Conservation (phyloP, 2,888 invertebrate species). For the Tridacna gigas region DNA sequence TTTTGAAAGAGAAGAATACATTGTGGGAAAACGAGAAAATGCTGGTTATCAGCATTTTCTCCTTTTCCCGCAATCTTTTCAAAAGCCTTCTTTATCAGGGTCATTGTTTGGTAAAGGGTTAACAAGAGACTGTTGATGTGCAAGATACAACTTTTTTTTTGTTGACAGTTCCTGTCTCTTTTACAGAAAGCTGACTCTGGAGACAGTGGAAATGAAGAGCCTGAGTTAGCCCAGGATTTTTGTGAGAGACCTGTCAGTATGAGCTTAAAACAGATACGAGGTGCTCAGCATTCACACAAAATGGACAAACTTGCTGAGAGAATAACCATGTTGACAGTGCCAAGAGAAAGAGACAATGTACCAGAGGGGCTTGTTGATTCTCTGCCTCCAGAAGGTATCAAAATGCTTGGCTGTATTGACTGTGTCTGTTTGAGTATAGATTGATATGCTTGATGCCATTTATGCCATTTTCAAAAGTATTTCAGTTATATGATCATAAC, state of each 20-base stretch:
- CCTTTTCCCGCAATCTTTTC: no score
- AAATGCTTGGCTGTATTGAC: neutral
- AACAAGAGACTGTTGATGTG: no score
- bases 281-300: conserved; percentile 69
- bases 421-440: no score
- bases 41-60: no score
- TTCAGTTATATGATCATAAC: no score
- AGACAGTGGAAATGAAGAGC: conserved; percentile 98
- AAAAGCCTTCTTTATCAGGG: no score
- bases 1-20: no score
- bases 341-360: conserved; percentile 86
- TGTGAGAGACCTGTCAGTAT: conserved; percentile 69
- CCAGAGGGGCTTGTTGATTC: conserved; percentile 89
- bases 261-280: conserved; percentile 44
- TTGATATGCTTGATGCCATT: no score
- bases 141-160: no score
- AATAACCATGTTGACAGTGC: conserved; percentile 87
- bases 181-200: conserved; percentile 92
- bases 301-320: conserved; percentile 88
- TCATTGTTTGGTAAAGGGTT: no score
- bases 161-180: neutral
- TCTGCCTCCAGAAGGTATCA: conserved; percentile 90
- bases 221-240: conserved; percentile 88
- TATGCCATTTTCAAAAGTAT: no score
- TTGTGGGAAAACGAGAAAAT: no score